Evolutionary conservation across 2,113 vertebrate species (phyloP).

Genomic region (Hipposideros armiger): DNA sequence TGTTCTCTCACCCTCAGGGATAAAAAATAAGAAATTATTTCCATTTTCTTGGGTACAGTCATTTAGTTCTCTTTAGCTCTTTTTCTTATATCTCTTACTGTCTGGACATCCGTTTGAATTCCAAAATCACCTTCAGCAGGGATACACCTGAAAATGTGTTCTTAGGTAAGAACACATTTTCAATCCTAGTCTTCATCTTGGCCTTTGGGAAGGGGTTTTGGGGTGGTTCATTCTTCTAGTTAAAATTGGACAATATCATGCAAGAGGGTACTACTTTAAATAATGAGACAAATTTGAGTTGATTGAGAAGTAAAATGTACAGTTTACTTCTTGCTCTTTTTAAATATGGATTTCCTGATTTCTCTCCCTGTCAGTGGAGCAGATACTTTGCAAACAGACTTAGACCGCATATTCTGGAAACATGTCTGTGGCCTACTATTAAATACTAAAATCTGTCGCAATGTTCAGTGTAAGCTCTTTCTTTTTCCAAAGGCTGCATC

Average conservation of each 20-base stretch:
- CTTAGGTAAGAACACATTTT: neutral
- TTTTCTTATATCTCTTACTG: neutral
- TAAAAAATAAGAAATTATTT: neutral
- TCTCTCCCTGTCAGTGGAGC: neutral
- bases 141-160: neutral
- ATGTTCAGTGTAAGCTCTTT: neutral
- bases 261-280: neutral
- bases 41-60: neutral
- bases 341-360: neutral
- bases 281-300: neutral
- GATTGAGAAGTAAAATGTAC: neutral
- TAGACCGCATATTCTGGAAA: conserved; percentile 29
- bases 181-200: neutral
- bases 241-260: neutral
- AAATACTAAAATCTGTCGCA: conserved; percentile 28
- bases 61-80: neutral
- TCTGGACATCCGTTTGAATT: neutral
- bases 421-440: neutral
- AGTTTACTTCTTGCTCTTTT: neutral
- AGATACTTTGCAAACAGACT: neutral
- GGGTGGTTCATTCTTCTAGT: neutral
- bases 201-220: neutral
- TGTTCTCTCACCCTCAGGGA: neutral
- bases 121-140: neutral
- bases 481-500: conserved; percentile 9